Evolutionary conservation across 2,113 vertebrate species (phyloP), one percentile per base, ranked within the genome.

Genomic region (Sula dactylatra): DNA sequence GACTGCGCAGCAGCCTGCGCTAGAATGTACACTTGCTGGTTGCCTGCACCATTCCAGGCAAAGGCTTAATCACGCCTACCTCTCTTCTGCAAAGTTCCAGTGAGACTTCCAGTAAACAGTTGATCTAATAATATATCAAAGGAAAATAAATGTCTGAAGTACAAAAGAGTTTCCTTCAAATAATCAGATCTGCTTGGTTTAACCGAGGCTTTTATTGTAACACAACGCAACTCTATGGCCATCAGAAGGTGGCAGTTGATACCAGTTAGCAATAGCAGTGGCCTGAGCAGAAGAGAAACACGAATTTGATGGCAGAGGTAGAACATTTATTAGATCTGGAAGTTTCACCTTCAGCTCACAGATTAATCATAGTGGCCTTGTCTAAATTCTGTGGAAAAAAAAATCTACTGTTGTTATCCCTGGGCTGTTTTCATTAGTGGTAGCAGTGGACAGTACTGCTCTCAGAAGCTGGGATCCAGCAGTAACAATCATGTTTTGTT

Each of bases 201-300:
- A 72, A 56, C 45, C 16, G 18, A 50, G 70, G 32, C 59, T 80
- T 64, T 40, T 18, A 16, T 16, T 22, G 14, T 47, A 45, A 40
- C 1, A 36, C 42, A n/a, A 2, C 1, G 1, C 25, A 25, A 25
- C 52, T 58, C 26, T 25, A 1, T 21, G 58, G 36, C 78, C 47
- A 11, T 59, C 49, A 21, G 78, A n/a, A 7, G 20, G 74, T 7
- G 71, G 22, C 62, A 3, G 0, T 10, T 0, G 1, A 5, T 10
- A 17, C 2, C 44, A n/a, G 52, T 16, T 9, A 16, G 89, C 73
- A 59, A 5, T 7, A 36, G 67, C 9, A 2, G 1, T 4, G 5
- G 17, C 26, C 64, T 5, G 40, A 78, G 94, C 55, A 49, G 54
- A 38, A 80, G 20, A 66, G 77, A 32, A 64, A 44, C 4, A 1